These are phyloP conservation scores for Eueides isabella DNA, from an alignment of 1,140 invertebrate species.

Conservation along the genomic window DNA sequence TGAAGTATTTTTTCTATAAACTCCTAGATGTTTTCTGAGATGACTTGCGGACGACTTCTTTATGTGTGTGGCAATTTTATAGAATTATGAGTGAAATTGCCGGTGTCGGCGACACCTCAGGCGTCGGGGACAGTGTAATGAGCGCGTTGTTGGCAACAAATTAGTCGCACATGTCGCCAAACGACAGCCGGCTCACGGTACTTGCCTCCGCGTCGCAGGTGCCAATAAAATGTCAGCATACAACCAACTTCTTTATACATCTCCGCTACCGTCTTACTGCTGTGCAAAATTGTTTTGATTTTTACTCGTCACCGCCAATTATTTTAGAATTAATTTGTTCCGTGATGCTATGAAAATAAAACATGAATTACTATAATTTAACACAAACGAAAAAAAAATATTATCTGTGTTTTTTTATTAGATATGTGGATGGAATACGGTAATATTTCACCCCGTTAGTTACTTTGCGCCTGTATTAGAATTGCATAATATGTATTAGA, in stretches of 20 bases:
- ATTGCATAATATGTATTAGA: too few relatives aligned
- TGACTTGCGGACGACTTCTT: constrained; percentile 46
- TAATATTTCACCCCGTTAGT: too few relatives aligned
- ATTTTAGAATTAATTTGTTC: not conserved
- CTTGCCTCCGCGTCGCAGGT: constrained; percentile 61
- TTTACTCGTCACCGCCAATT: not conserved
- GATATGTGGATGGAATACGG: too few relatives aligned
- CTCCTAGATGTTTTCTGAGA: constrained; percentile 29
- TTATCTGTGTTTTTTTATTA: too few relatives aligned
- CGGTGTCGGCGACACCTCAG: constrained; percentile 70
- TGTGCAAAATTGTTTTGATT: not conserved
- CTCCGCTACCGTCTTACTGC: not conserved
- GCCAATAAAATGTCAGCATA: constrained; percentile 63
- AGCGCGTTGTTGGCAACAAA: constrained; percentile 72
- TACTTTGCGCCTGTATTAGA: too few relatives aligned
- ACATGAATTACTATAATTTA: too few relatives aligned
- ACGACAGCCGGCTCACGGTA: constrained; percentile 69
- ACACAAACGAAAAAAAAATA: too few relatives aligned
- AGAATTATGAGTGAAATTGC: constrained; percentile 74
- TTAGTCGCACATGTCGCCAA: constrained; percentile 76
- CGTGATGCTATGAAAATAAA: too few relatives aligned
- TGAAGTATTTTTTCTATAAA: constrained; percentile 32
- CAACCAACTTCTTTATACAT: constrained; percentile 35
- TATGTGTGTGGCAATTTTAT: constrained; percentile 74
- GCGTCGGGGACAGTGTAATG: constrained; percentile 65